Conservation (phyloP, 2,888 invertebrate species). For the Eilema caniola region DNA sequence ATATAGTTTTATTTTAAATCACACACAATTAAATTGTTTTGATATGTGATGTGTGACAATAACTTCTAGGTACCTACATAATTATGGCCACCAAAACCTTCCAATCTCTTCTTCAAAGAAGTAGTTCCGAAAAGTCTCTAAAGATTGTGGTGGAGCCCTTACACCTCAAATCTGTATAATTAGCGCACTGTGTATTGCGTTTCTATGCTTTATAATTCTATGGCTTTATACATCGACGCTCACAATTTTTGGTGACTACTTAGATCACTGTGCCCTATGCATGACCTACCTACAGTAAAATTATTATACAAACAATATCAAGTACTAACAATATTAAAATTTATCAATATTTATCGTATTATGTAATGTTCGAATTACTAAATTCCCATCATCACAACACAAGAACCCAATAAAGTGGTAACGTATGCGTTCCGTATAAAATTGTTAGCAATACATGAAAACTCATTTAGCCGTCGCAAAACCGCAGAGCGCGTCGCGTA, state of each 20-base stretch:
- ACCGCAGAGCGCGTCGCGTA: slow-evolving; percentile 57
- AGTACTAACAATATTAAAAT: neutral
- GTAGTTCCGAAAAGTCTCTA: too few relatives aligned
- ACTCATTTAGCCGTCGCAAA: slow-evolving; percentile 56
- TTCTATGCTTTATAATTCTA: too few relatives aligned
- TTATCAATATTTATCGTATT: neutral
- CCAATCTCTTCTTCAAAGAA: too few relatives aligned
- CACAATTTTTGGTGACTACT: neutral
- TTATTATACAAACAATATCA: neutral
- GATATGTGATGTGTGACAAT: too few relatives aligned
- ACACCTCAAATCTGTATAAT: too few relatives aligned
- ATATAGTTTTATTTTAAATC: neutral
- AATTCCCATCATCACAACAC: slow-evolving; percentile 5
- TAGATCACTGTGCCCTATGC: neutral
- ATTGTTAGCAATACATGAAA: slow-evolving; percentile 35
- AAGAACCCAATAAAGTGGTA: slow-evolving; percentile 12
- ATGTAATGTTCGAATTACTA: neutral
- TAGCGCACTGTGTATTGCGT: too few relatives aligned
- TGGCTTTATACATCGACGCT: too few relatives aligned
- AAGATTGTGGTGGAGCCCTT: too few relatives aligned
- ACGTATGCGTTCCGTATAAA: slow-evolving; percentile 21
- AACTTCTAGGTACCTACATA: too few relatives aligned
- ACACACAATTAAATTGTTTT: neutral
- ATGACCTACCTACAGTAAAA: neutral
- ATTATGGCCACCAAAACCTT: too few relatives aligned